A percentile compares a stretch with the other conserved stretches of the same genome.
phyloP scores from a whole-genome alignment of 2,797 vertebrate genomes.

The Enteromius unitaeniatus region DNA sequence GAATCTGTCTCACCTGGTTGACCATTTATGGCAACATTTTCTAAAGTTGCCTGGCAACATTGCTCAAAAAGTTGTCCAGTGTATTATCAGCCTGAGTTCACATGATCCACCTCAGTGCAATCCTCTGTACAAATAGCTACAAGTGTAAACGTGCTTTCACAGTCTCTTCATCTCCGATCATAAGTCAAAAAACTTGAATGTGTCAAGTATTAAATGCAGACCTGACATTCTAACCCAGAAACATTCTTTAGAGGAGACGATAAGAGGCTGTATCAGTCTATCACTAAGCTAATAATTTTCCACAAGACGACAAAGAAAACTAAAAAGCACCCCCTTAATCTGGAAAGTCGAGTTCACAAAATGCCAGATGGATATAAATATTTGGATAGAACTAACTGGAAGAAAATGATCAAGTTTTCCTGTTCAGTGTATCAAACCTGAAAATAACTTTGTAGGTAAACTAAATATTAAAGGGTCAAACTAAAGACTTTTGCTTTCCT shows the following conservation, averaged over 20 bases:
- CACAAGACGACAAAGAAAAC: too few relatives aligned
- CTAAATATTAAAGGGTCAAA: not conserved
- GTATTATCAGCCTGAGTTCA: not conserved
- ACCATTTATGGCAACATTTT: too few relatives aligned
- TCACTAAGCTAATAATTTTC: not conserved
- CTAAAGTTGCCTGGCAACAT: too few relatives aligned
- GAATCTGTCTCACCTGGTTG: too few relatives aligned
- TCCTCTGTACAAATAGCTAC: not conserved
- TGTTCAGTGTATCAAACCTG: not conserved
- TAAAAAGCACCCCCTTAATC: not conserved
- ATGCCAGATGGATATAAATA: not conserved
- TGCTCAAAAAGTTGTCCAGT: too few relatives aligned
- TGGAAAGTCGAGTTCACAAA: not conserved
- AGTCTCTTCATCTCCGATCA: not conserved
- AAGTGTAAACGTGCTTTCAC: not conserved
- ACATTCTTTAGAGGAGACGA: not conserved
- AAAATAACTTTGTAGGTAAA: not conserved
- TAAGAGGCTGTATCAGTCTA: not conserved
- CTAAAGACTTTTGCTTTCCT: too few relatives aligned
- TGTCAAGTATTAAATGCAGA: slow-evolving; percentile 45
- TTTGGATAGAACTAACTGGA: not conserved
- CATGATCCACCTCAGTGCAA: not conserved
- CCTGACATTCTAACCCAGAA: slow-evolving; percentile 67
- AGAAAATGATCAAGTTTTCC: not conserved
- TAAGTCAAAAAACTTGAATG: slow-evolving; percentile 60